Percentiles rank a stretch among this genome's conserved stretches.
These are phyloP conservation scores for Heliconius erato DNA, from an alignment of 2,888 invertebrate genomes.

Conservation along the genomic window DNA sequence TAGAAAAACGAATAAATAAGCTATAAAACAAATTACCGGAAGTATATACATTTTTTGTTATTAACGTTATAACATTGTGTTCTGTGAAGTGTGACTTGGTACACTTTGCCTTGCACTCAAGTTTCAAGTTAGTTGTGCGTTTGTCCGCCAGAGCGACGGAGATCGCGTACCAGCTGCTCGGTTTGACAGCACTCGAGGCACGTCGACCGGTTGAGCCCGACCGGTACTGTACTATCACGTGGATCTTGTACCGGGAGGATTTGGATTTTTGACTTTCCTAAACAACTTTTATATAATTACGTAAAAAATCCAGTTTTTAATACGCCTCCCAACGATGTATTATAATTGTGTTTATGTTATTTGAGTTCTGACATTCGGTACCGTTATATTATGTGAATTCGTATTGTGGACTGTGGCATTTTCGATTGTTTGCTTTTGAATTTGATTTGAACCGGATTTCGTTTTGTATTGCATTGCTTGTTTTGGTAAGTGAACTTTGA, in stretches of 20 bases:
- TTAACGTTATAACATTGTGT: neutral
- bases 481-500: conserved; percentile 48
- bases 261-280: conserved; percentile 70
- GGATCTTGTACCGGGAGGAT: conserved; percentile 60
- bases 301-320: conserved; percentile 59
- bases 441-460: conserved; percentile 68
- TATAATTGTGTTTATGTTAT: conserved; percentile 59
- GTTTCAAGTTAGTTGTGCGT: conserved; percentile 73
- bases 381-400: conserved; percentile 74
- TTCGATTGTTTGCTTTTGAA: conserved; percentile 69
- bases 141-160: conserved; percentile 78
- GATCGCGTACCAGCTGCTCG: conserved; percentile 60
- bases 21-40: neutral
- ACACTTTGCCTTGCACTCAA: conserved; percentile 53
- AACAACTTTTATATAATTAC: conserved; percentile 68
- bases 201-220: conserved; percentile 63
- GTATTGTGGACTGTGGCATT: conserved; percentile 77
- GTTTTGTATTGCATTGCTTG: conserved; percentile 48
- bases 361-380: conserved; percentile 60
- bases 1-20: neutral
- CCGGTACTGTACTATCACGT: conserved; percentile 67
- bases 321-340: conserved; percentile 50
- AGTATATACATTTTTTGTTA: neutral
- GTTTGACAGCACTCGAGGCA: conserved; percentile 74
- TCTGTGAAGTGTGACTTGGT: conserved; percentile 56